Evolutionary conservation across 64 coral and sea anemone genomes (phyloP).

Genomic region (Stichodactyla mertensii): DNA sequence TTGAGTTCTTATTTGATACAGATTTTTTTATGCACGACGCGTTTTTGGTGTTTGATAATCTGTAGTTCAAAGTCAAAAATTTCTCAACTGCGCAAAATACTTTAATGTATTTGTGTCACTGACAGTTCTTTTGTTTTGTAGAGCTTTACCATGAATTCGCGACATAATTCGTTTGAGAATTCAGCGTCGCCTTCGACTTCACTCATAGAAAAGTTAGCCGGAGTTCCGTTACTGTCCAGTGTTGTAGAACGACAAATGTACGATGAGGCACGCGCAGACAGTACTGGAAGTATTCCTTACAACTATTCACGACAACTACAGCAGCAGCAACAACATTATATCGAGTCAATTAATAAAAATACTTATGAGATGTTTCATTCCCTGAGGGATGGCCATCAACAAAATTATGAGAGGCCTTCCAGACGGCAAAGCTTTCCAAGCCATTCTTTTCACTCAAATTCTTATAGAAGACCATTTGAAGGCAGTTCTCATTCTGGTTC

Average conservation of each 20-base stretch:
- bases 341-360: background rate
- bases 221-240: background rate
- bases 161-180: background rate
- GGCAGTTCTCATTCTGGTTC: background rate
- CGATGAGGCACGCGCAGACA: background rate
- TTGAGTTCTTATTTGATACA: too few relatives aligned
- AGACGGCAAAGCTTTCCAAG: background rate
- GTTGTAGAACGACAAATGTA: background rate
- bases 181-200: background rate
- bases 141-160: too few relatives aligned
- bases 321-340: background rate
- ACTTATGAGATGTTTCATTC: background rate
- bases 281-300: background rate
- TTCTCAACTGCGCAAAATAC: too few relatives aligned
- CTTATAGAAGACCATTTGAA: background rate
- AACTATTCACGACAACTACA: background rate
- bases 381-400: background rate
- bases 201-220: background rate
- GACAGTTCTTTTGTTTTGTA: too few relatives aligned
- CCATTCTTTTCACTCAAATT: background rate
- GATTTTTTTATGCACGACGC: too few relatives aligned
- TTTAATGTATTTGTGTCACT: too few relatives aligned
- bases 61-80: too few relatives aligned
- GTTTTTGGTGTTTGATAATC: too few relatives aligned
- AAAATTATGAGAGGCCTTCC: background rate